Base-by-base conservation (phyloP, 2,888 invertebrate genomes). In the Exocentrus adspersus region DNA sequence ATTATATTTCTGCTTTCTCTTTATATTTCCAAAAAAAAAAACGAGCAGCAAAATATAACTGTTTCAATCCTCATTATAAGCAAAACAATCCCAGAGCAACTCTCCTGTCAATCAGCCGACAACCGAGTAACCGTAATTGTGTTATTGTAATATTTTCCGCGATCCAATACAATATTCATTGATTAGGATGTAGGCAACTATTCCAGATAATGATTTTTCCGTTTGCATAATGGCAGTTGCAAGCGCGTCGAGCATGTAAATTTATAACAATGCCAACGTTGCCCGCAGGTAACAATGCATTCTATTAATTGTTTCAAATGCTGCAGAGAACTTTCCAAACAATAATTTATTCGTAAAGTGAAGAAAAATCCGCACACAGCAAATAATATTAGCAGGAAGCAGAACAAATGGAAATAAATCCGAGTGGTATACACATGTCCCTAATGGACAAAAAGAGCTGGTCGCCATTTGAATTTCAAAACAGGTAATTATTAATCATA, bases 321-420 rank as follows among this genome's bases (percentile, higher is more conserved):
- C 61, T 62, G 53, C 46, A 61, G 63, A 68, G 60, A 68, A 70
- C 70, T 68, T 68, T 70, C 70, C 68, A 68, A 68, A 67, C 65
- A 46, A 67, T 70, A 67, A 70, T 67, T 70, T 68, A 70, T 68
- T 65, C 67, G 57, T 52, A 62, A 62, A 70, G 60, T 53, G 58
- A 60, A 61, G 62, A 67, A 67, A 67, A 58, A 45, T 17, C 45
- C n/a, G 19, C 45, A 57, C 61, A 32, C 37, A 12, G 58, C 65
- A 56, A 66, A 61, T 56, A 61, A 61, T 67, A 42, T 62, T 61
- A 57, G 59, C 62, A 67, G 67, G 67, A 67, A 67, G 56, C 62
- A 30, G 63, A 66, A 66, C 66, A 60, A 60, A 60, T 60, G 60
- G 52, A 53, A 60, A 53, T 60, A 53, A 53, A 60, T 60, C 60